Conservation (phyloP, 2,113 vertebrate genomes). For the Toxotes chatareus region DNA sequence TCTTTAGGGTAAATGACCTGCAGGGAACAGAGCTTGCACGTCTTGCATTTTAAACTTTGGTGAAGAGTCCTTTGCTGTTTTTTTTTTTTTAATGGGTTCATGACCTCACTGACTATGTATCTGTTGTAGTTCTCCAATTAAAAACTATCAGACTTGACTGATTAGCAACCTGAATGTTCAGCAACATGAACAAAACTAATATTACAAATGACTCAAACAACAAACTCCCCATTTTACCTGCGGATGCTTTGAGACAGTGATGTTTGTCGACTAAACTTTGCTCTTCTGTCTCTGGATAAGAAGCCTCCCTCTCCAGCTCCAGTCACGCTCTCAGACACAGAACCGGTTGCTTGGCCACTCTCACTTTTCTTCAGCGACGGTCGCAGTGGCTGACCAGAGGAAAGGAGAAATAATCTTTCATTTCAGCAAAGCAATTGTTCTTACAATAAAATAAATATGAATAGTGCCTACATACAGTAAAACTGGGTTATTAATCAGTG, state of each 20-base stretch:
- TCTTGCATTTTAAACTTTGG: not conserved
- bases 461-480: not conserved
- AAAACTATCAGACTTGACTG: not conserved
- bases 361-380: conserved; percentile 85
- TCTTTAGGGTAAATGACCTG: not conserved
- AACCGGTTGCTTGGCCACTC: conserved; percentile 83
- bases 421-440: not conserved
- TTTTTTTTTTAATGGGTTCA: not conserved
- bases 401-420: conserved; percentile 4
- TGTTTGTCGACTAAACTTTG: conserved; percentile 86
- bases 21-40: not conserved
- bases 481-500: not conserved
- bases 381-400: conserved; percentile 80
- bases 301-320: conserved; percentile 53
- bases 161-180: not conserved
- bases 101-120: not conserved
- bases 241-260: conserved; percentile 95
- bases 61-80: not conserved
- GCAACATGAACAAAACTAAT: not conserved
- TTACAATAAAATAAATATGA: not conserved
- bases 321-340: conserved; percentile 63
- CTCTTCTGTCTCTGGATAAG: conserved; percentile 71
- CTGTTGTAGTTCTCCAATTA: not conserved
- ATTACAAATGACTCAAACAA: not conserved
- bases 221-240: conserved; percentile 82